These are phyloP conservation scores for Malacosoma neustria DNA, from an alignment of 2,888 invertebrate genomes.

Conservation along the genomic window DNA sequence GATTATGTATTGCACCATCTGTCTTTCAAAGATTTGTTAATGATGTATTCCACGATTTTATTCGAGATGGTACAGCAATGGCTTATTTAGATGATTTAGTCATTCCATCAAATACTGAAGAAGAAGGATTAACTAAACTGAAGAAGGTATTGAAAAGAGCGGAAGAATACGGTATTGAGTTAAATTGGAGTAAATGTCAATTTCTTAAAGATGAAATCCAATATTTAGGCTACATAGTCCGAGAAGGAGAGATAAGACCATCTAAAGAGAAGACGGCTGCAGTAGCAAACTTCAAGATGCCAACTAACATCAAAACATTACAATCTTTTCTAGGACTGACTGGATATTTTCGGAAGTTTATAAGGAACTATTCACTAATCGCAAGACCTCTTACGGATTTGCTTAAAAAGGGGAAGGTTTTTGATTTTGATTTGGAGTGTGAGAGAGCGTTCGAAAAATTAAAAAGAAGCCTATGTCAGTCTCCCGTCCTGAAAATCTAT, in stretches of 20 bases:
- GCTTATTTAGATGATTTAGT: neutral
- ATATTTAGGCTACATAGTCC: neutral
- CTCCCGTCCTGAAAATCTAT: conserved; percentile 9
- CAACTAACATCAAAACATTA: too few species aligned
- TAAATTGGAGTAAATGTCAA: neutral
- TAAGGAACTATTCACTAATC: too few species aligned
- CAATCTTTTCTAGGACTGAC: too few species aligned
- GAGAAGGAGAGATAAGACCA: neutral
- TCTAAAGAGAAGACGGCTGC: neutral
- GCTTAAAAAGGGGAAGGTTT: too few species aligned
- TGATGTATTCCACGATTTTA: neutral
- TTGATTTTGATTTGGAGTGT: conserved; percentile 10
- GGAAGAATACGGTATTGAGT: neutral
- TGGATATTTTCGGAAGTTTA: too few species aligned
- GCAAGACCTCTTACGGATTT: too few species aligned
- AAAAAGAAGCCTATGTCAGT: conserved; percentile 10
- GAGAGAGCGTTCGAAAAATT: conserved; percentile 11
- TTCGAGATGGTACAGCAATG: neutral
- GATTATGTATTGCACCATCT: neutral
- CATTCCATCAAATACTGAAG: conserved; percentile 11
- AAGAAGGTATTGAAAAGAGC: conserved; percentile 8
- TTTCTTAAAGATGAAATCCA: neutral
- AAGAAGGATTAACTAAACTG: neutral
- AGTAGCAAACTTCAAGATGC: neutral
- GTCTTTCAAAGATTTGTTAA: too few species aligned